Evolutionary conservation across 2,797 vertebrate genomes (phyloP).

Genomic region (Sarcophilus harrisii): DNA sequence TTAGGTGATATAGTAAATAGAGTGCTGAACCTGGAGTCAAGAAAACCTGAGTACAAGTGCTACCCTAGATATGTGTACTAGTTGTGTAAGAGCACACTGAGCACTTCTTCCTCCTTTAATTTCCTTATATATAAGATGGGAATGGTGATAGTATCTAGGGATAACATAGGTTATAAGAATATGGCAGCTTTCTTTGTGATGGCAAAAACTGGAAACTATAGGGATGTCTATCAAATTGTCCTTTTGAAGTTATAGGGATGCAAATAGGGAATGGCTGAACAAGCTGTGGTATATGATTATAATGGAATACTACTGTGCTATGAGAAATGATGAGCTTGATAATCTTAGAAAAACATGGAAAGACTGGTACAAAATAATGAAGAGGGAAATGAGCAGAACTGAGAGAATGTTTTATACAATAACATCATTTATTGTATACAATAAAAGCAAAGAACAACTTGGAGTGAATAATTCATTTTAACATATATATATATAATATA

Average conservation of each 20-base stretch:
- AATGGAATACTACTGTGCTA: not conserved
- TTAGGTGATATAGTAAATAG: not conserved
- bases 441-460: not conserved
- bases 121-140: not conserved
- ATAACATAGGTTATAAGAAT: not conserved
- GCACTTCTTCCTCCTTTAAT: not conserved
- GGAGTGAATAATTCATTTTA: not conserved
- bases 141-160: not conserved
- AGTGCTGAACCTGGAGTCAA: not conserved
- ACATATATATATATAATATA: too few species aligned
- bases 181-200: not conserved
- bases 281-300: not conserved
- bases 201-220: not conserved
- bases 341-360: not conserved
- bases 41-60: not conserved
- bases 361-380: not conserved
- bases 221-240: not conserved
- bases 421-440: not conserved
- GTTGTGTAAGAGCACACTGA: not conserved
- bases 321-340: not conserved
- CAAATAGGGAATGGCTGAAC: not conserved
- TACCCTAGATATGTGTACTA: not conserved
- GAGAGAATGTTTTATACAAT: not conserved
- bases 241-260: too few species aligned
- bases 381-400: not conserved